These are phyloP conservation scores for Hyalella azteca DNA, from an alignment of 2,888 invertebrate genomes.

Conservation along the genomic window DNA sequence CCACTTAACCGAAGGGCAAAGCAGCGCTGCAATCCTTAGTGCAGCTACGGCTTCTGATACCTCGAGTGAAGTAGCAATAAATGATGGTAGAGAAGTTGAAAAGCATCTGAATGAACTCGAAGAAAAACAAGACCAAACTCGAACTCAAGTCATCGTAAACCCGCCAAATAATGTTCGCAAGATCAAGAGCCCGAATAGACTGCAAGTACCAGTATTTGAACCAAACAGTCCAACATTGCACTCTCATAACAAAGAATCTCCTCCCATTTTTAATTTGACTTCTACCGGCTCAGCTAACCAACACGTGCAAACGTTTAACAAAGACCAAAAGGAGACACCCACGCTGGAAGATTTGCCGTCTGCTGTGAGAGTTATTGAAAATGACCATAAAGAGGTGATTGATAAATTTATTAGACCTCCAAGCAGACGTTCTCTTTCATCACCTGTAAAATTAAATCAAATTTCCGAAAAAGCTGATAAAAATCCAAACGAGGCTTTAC, in stretches of 20 bases:
- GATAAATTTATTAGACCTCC: background rate
- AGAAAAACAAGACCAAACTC: background rate
- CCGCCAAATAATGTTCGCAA: background rate
- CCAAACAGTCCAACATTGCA: background rate
- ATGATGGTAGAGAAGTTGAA: background rate
- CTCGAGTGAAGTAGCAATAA: background rate
- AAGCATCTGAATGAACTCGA: background rate
- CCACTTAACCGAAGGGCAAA: constrained; percentile 29
- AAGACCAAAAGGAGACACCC: no score
- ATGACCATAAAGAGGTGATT: background rate
- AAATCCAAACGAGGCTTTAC: no score
- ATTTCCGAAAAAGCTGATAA: no score
- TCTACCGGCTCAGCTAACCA: background rate
- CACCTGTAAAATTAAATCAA: background rate
- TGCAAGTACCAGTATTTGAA: constrained; percentile 2
- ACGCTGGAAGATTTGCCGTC: no score
- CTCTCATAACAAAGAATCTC: background rate
- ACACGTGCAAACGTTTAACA: no score
- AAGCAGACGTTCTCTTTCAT: constrained; percentile 8
- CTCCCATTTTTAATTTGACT: background rate
- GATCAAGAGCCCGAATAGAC: background rate
- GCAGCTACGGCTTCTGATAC: background rate
- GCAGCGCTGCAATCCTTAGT: background rate
- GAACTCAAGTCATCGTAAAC: background rate
- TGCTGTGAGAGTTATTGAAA: no score